Percentiles rank a stretch among this genome's conserved stretches.
These are phyloP conservation scores for Diadophis punctatus DNA, from an alignment of 2,113 vertebrate species.

Conservation along the genomic window DNA sequence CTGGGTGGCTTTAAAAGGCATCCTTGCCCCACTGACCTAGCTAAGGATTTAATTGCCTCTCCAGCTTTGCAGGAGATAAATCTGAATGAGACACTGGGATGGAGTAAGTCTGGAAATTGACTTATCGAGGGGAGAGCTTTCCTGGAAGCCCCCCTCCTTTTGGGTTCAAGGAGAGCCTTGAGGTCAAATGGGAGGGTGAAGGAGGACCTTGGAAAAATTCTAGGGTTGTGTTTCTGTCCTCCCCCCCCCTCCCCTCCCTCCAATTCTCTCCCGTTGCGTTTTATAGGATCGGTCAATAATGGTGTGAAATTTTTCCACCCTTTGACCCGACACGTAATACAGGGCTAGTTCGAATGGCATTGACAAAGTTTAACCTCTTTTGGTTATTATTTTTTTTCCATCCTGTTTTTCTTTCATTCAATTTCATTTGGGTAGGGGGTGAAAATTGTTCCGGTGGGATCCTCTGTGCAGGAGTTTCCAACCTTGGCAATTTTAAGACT, in stretches of 20 bases:
- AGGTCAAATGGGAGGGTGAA: not conserved
- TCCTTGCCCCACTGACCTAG: not conserved
- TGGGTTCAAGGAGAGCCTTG: not conserved
- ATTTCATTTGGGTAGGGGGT: conserved; percentile 13
- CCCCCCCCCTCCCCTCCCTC: not conserved
- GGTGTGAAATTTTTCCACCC: conserved; percentile 39
- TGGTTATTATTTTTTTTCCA: conserved; percentile 14
- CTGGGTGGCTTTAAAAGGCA: not conserved
- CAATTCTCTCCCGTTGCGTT: not conserved
- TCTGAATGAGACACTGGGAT: not conserved
- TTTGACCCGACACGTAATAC: conserved; percentile 41
- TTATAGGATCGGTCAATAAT: conserved; percentile 20
- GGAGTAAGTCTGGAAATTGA: not conserved
- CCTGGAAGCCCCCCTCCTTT: not conserved
- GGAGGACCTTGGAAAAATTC: too few relatives aligned
- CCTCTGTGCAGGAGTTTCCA: not conserved
- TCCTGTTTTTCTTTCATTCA: not conserved
- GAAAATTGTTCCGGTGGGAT: conserved; percentile 47
- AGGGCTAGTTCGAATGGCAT: conserved; percentile 18
- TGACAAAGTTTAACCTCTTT: conserved; percentile 32
- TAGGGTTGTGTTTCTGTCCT: not conserved
- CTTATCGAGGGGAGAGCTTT: not conserved
- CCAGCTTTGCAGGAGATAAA: not conserved
- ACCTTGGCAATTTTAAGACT: too few relatives aligned
- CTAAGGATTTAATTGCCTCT: not conserved